phyloP scores from a whole-genome alignment of 2,888 invertebrate genomes.

The Agrotis puta region DNA sequence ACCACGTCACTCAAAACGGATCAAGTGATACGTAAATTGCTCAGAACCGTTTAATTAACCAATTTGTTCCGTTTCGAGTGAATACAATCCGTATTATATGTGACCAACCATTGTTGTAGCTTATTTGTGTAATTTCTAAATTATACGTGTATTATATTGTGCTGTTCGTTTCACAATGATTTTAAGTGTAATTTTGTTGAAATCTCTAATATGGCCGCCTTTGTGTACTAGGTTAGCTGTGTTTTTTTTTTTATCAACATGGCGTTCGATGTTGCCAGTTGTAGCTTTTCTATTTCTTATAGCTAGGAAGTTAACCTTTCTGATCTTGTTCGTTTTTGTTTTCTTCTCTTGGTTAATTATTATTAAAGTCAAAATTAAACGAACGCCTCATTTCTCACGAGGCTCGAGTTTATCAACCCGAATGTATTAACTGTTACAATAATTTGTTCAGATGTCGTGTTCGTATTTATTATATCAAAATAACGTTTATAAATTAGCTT shows the following conservation, averaged over 20 bases:
- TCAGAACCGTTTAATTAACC: slow-evolving; percentile 80
- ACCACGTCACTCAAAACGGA: slow-evolving; percentile 71
- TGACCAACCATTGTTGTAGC: slow-evolving; percentile 69
- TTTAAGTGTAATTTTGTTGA: slow-evolving; percentile 47
- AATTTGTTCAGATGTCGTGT: slow-evolving; percentile 59
- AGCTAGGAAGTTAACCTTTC: not conserved
- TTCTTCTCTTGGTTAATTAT: slow-evolving; percentile 20
- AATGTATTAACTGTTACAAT: slow-evolving; percentile 43
- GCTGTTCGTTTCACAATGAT: slow-evolving; percentile 55
- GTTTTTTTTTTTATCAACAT: slow-evolving; percentile 4
- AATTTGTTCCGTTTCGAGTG: slow-evolving; percentile 84
- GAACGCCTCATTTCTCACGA: slow-evolving; percentile 26
- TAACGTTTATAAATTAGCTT: slow-evolving; percentile 63
- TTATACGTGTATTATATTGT: slow-evolving; percentile 62
- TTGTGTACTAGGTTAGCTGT: slow-evolving; percentile 18
- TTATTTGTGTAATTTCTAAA: slow-evolving; percentile 72
- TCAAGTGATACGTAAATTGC: slow-evolving; percentile 82
- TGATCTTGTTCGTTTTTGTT: not conserved
- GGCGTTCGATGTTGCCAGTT: slow-evolving; percentile 12
- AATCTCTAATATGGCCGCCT: slow-evolving; percentile 44
- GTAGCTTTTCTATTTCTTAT: not conserved
- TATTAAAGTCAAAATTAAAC: slow-evolving; percentile 4
- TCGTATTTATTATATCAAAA: slow-evolving; percentile 58
- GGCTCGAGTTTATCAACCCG: slow-evolving; percentile 34
- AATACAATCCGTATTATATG: slow-evolving; percentile 74